These are phyloP conservation scores for Syrmaticus mikado DNA, from an alignment of 2,113 vertebrate genomes.

Conservation along the genomic window DNA sequence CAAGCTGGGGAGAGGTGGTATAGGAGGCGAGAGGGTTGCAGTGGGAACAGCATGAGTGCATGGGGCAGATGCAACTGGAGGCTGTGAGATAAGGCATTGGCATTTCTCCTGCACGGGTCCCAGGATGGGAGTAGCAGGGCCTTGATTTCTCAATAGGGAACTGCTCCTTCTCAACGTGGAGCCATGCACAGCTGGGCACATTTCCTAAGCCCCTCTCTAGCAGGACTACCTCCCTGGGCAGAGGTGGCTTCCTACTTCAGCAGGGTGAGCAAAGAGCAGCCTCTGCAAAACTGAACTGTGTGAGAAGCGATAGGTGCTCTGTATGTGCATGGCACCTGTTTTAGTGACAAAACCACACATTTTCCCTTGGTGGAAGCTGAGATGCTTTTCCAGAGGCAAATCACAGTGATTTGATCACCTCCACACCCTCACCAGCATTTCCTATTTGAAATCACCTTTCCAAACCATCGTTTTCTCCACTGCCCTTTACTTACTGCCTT, in stretches of 20 bases:
- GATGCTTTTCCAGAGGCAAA: background rate
- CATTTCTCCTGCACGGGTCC: background rate
- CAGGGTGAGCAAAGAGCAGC: background rate
- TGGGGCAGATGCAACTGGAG: background rate
- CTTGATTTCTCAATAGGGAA: background rate
- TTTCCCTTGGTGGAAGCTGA: background rate
- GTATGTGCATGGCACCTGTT: accelerated
- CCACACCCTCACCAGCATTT: accelerated
- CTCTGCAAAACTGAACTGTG: background rate
- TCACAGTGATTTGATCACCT: background rate
- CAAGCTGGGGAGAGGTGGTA: no score
- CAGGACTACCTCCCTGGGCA: background rate
- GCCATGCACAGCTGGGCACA: no score
- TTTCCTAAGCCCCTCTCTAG: background rate
- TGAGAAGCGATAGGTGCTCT: background rate
- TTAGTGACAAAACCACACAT: accelerated
- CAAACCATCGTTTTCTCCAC: background rate
- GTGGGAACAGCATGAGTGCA: background rate
- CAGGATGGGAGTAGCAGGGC: background rate
- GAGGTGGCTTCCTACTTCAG: background rate
- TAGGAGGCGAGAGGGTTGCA: background rate
- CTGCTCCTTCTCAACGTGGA: background rate
- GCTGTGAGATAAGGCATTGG: accelerated
- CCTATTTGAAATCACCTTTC: background rate
- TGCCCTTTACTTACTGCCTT: background rate